Evolutionary conservation across 2,888 invertebrate genomes (phyloP).

Genomic region (Acleris holmiana): DNA sequence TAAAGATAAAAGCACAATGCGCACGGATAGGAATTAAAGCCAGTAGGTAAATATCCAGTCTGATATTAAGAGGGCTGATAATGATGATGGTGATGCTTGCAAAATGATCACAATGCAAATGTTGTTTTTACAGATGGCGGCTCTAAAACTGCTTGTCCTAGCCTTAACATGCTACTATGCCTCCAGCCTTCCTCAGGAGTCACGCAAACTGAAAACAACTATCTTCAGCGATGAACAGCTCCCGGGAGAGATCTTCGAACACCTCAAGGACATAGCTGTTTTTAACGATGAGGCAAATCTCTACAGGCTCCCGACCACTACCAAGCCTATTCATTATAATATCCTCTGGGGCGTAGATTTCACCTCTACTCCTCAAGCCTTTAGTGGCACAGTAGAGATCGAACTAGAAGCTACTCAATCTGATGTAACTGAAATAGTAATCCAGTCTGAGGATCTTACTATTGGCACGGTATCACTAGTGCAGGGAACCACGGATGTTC

Average conservation of each 20-base stretch:
- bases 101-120: not conserved
- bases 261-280: slow-evolving; percentile 42
- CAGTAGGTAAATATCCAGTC: too few relatives aligned
- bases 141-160: slow-evolving; percentile 54
- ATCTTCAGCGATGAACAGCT: slow-evolving; percentile 71
- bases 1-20: too few relatives aligned
- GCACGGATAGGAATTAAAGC: too few relatives aligned
- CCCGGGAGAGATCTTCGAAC: slow-evolving; percentile 66
- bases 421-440: slow-evolving; percentile 60
- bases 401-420: slow-evolving; percentile 55
- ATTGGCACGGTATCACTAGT: slow-evolving; percentile 63
- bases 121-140: slow-evolving; percentile 63
- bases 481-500: slow-evolving; percentile 54
- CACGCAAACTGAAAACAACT: slow-evolving; percentile 57
- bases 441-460: slow-evolving; percentile 61
- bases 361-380: slow-evolving; percentile 49
- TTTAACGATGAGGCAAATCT: slow-evolving; percentile 44
- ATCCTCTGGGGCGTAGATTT: slow-evolving; percentile 72
- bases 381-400: slow-evolving; percentile 70
- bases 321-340: slow-evolving; percentile 80
- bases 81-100: too few relatives aligned
- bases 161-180: slow-evolving; percentile 52
- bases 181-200: slow-evolving; percentile 51
- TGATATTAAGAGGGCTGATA: too few relatives aligned
- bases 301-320: slow-evolving; percentile 76